These are phyloP conservation scores for Paracyclopina nana DNA, from an alignment of 1,140 invertebrate genomes.

Conservation along the genomic window DNA sequence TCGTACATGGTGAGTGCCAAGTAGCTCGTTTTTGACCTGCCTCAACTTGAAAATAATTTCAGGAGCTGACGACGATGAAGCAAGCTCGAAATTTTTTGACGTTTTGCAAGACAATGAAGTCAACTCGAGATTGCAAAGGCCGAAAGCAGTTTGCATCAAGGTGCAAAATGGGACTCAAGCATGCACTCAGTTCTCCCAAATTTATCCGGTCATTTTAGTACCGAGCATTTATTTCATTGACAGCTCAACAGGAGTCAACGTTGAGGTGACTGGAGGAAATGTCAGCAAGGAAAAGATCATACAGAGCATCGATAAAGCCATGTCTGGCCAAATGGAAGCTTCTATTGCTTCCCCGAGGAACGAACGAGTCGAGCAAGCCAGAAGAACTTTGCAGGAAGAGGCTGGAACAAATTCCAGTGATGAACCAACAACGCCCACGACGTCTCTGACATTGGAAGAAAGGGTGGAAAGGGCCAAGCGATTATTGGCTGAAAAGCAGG, in stretches of 20 bases:
- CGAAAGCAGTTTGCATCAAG: not conserved
- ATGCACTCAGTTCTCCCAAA: not conserved
- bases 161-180: not conserved
- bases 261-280: not conserved
- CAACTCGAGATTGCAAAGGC: not conserved
- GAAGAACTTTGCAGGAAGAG: not conserved
- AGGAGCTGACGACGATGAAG: not conserved
- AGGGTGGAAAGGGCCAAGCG: not conserved
- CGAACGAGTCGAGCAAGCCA: not conserved
- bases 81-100: not conserved
- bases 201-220: constrained; percentile 3
- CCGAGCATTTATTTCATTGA: not conserved
- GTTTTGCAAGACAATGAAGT: not conserved
- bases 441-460: not conserved
- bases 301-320: not conserved
- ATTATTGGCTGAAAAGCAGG: not conserved
- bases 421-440: not conserved
- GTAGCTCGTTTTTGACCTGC: not conserved
- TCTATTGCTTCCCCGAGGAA: not conserved
- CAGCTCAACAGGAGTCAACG: not conserved
- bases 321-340: not conserved
- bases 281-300: not conserved
- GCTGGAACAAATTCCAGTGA: not conserved
- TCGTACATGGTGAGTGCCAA: not conserved
- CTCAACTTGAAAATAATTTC: not conserved